Evolutionary conservation across 1,140 invertebrate species (phyloP), one percentile per base, ranked within the genome.

Genomic region (Campodea augens): DNA sequence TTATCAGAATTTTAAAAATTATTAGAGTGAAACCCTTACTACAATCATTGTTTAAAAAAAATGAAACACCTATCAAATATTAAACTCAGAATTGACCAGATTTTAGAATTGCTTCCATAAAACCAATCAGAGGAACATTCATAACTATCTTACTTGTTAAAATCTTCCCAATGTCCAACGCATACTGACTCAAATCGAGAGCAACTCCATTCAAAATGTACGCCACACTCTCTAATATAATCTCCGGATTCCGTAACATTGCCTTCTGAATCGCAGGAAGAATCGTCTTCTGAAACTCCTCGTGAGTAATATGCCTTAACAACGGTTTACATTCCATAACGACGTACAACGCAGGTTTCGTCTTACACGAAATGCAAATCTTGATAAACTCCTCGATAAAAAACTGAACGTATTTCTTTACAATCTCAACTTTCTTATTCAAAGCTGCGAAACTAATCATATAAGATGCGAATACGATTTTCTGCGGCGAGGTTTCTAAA

Each of bases 161-260:
- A 52, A 75, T 77, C 64, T 89, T 91, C 23, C 78, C 79, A 41
- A 95, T 71, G 50, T 89, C 82, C 41, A 72, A 57, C 18, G 77
- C 77, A 65, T 81, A 81, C 38, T 71, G 69, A 57, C 84, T 89
- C 13, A 93, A 63, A 62, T 90, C 81, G 7, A 91, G 58, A 44
- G 72, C 70, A 1, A 92, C 53, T 32, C 74, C 72, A 18, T 64
- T 64, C 13, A 93, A 58, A 49, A 91, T 73, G 21, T 75, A 64
- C 5, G 77, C 78, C 32, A 93, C 77, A 38, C 75, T 77, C 61
- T 83, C 71, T 22, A 93, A 70, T 48, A 87, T 82, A 20, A 87
- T 77, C 70, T 97, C 92, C 0, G 92, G 88, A 62, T 84, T 95
- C 45, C 92, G 64, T n/a, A 97, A 64, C 73, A 96, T 81, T 5